phyloP scores from a whole-genome alignment of 1,140 invertebrate species.

The Pseudomyrmex cubaensis region DNA sequence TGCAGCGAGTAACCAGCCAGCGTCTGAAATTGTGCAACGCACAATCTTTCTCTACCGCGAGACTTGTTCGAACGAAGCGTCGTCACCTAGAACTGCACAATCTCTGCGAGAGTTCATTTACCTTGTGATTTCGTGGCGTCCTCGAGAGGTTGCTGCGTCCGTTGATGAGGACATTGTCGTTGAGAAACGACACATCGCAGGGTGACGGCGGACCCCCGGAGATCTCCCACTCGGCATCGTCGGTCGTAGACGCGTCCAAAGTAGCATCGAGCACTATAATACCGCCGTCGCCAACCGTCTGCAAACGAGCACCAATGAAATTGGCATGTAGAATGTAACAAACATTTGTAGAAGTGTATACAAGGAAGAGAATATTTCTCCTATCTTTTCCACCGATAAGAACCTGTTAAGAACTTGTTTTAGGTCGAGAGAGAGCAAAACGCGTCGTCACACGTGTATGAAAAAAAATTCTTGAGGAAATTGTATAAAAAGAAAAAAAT shows the following conservation, averaged over 20 bases:
- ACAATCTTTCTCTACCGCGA: background rate
- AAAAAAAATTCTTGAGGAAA: background rate
- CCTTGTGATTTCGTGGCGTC: conserved; percentile 88
- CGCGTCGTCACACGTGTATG: background rate
- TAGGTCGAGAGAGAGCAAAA: background rate
- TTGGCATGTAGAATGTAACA: conserved; percentile 76
- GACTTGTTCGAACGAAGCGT: background rate
- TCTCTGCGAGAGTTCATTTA: conserved; percentile 71
- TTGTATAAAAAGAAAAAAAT: background rate
- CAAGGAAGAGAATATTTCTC: background rate
- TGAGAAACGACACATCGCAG: conserved; percentile 93
- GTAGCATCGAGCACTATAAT: conserved; percentile 87
- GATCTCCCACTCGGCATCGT: conserved; percentile 87
- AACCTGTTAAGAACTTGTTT: background rate
- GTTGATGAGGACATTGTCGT: conserved; percentile 95
- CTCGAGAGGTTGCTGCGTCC: conserved; percentile 91
- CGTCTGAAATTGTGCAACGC: background rate
- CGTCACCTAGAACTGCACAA: conserved; percentile 12
- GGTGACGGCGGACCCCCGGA: conserved; percentile 90
- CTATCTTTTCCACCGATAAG: conserved; percentile 5
- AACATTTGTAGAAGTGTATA: background rate
- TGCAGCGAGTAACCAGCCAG: background rate
- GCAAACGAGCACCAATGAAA: too few relatives aligned
- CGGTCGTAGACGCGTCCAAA: conserved; percentile 88
- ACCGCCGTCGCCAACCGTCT: conserved; percentile 88